phyloP scores from a whole-genome alignment of 2,113 vertebrate species.

The Nicator chloris region DNA sequence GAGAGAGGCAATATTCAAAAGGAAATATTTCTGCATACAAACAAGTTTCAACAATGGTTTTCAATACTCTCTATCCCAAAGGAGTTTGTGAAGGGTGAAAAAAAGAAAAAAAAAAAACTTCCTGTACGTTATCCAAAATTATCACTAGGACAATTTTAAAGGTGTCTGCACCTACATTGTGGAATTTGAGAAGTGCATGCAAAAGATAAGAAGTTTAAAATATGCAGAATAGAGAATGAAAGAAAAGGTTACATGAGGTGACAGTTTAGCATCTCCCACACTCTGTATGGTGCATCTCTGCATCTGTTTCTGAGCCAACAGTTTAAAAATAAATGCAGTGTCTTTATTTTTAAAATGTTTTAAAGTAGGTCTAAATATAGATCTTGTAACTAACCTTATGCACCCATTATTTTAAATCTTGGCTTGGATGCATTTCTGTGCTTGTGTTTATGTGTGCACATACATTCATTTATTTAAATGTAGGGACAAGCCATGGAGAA shows the following conservation, averaged over 20 bases:
- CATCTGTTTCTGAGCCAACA: background rate
- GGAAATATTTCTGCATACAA: background rate
- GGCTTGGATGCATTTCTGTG: background rate
- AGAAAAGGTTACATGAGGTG: background rate
- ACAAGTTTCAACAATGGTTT: background rate
- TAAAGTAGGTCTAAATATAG: background rate
- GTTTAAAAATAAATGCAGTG: slow-evolving; percentile 12
- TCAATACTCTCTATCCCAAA: background rate
- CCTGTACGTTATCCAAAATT: background rate
- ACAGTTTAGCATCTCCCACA: background rate
- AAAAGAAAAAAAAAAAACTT: background rate
- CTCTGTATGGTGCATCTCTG: background rate
- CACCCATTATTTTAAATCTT: background rate
- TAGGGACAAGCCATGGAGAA: background rate
- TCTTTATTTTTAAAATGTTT: slow-evolving; percentile 6
- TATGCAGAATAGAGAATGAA: background rate
- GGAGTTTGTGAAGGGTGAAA: background rate
- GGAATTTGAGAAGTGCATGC: background rate
- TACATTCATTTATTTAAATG: background rate
- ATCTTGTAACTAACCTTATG: background rate
- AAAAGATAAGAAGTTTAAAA: background rate
- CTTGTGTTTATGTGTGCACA: background rate
- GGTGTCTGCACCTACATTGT: background rate
- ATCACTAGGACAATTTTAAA: background rate
- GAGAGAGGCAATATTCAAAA: background rate